A percentile compares a stretch with the other conserved stretches of the same genome.
Evolutionary conservation across 2,888 invertebrate genomes (phyloP).

Genomic region (Mesodorylaimus sp.): DNA sequence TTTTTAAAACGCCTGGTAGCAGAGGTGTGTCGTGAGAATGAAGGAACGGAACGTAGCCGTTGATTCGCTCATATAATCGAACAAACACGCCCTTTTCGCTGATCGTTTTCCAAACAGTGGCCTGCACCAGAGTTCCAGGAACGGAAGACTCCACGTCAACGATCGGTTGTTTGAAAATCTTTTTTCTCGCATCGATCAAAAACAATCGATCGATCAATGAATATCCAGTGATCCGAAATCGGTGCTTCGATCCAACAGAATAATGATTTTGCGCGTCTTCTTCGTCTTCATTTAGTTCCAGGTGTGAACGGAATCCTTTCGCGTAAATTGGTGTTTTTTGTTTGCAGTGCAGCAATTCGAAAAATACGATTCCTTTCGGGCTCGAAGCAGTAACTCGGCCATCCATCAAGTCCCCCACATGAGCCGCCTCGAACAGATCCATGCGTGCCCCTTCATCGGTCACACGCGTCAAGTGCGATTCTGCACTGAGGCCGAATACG

Average conservation of each 20-base stretch:
- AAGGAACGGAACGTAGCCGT: slow-evolving; percentile 6
- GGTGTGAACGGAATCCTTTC: background rate
- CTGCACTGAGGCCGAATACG: background rate
- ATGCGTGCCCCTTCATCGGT: background rate
- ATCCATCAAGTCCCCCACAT: too few relatives aligned
- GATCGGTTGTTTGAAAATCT: slow-evolving; percentile 19
- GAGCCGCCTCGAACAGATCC: too few relatives aligned
- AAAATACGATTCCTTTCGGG: background rate
- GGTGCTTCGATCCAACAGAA: slow-evolving; percentile 15
- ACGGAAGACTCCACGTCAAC: slow-evolving; percentile 13
- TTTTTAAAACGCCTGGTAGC: background rate
- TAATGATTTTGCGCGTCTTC: background rate
- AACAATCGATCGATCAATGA: slow-evolving; percentile 18
- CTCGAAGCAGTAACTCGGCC: too few relatives aligned
- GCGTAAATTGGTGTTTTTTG: background rate
- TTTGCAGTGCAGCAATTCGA: background rate
- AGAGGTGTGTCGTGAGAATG: slow-evolving; percentile 6
- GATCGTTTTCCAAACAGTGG: background rate
- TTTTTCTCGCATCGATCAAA: slow-evolving; percentile 18
- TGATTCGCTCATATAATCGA: slow-evolving; percentile 1
- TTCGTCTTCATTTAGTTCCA: background rate
- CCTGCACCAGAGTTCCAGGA: background rate
- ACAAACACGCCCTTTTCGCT: background rate
- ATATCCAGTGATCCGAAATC: slow-evolving; percentile 19
- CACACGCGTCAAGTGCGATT: background rate